These are phyloP conservation scores for Pediacus dermestoides DNA, from an alignment of 2,888 invertebrate species.

Conservation along the genomic window DNA sequence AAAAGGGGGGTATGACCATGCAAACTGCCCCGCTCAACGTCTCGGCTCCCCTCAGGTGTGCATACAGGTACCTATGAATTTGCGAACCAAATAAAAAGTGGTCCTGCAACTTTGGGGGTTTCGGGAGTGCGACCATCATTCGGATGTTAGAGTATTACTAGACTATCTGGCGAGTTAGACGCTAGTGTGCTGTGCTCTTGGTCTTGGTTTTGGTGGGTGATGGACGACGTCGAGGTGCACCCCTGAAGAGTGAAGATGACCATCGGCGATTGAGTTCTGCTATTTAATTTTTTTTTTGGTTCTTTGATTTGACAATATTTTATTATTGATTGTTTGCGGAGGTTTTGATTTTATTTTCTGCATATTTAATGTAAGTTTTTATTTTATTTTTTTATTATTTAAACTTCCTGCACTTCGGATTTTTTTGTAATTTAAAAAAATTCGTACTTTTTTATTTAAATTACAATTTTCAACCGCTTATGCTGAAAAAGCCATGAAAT, in stretches of 20 bases:
- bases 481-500: too few relatives aligned
- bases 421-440: too few relatives aligned
- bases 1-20: slow-evolving; percentile 38
- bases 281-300: slow-evolving; percentile 8
- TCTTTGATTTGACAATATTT: too few relatives aligned
- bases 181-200: slow-evolving; percentile 37
- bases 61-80: slow-evolving; percentile 58
- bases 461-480: too few relatives aligned
- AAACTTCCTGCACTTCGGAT: too few relatives aligned
- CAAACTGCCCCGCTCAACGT: slow-evolving; percentile 33
- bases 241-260: slow-evolving; percentile 35
- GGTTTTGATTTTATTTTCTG: slow-evolving; percentile 12
- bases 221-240: slow-evolving; percentile 36
- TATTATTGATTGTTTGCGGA: slow-evolving; percentile 16
- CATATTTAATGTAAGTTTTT: slow-evolving; percentile 21
- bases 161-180: slow-evolving; percentile 50
- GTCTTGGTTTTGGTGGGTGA: slow-evolving; percentile 30
- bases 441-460: too few relatives aligned
- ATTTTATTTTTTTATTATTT: too few relatives aligned
- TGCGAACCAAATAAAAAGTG: slow-evolving; percentile 62
- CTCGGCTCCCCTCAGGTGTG: slow-evolving; percentile 38
- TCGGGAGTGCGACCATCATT: slow-evolving; percentile 46
- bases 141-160: slow-evolving; percentile 51
- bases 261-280: slow-evolving; percentile 17
- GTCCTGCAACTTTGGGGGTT: slow-evolving; percentile 59